Percentiles rank a stretch among this genome's conserved stretches.
phyloP scores from a whole-genome alignment of 2,797 vertebrate genomes.

The Taeniopygia guttata region DNA sequence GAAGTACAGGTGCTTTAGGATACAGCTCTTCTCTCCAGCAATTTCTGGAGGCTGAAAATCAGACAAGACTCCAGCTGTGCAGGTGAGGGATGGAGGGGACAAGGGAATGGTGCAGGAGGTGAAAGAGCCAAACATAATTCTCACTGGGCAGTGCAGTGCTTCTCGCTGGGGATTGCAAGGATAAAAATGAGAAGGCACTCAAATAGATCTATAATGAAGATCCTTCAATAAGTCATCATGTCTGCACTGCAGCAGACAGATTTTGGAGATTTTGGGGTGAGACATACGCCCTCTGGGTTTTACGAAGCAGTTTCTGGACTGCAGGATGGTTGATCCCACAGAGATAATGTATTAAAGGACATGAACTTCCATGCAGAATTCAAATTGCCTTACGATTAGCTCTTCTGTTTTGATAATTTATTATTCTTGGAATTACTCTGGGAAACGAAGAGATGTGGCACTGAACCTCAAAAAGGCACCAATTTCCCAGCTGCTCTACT shows the following conservation, averaged over 20 bases:
- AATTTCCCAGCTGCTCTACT: fast-evolving
- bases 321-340: not conserved
- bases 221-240: not conserved
- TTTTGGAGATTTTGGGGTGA: not conserved
- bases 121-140: not conserved
- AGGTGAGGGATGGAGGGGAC: not conserved
- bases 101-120: fast-evolving
- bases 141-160: not conserved
- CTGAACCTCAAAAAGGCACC: not conserved
- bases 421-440: not conserved
- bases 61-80: not conserved
- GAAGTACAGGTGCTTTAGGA: not conserved
- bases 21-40: not conserved
- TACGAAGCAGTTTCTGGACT: not conserved
- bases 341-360: not conserved
- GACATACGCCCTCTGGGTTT: not conserved
- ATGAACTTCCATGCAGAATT: not conserved
- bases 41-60: not conserved
- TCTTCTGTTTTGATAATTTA: not conserved
- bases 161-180: not conserved
- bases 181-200: not conserved
- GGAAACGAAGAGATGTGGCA: not conserved
- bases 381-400: not conserved
- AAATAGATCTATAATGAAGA: not conserved
- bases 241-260: not conserved